These are phyloP conservation scores for Sylvilagus floridanus DNA, from an alignment of 2,797 vertebrate species.

Conservation along the genomic window DNA sequence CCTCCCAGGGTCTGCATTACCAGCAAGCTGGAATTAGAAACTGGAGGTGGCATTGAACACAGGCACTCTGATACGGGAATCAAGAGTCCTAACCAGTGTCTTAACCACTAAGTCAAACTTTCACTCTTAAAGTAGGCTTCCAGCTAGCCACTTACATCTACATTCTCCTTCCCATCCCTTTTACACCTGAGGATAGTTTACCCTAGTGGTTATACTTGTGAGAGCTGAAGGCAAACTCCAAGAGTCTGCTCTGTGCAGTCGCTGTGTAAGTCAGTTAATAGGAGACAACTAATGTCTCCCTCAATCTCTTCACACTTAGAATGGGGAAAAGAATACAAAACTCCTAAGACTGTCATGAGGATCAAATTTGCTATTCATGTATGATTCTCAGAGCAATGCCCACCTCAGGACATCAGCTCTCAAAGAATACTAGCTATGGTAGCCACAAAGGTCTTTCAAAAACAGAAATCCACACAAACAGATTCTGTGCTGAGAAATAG, in stretches of 20 bases:
- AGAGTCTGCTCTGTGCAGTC: too few species aligned
- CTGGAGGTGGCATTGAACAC: too few species aligned
- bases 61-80: too few species aligned
- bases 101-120: too few species aligned
- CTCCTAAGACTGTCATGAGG: neutral
- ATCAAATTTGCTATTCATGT: rapidly evolving
- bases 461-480: neutral
- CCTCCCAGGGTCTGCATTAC: too few species aligned
- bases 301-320: neutral
- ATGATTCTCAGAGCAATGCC: neutral
- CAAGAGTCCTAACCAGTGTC: too few species aligned
- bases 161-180: rapidly evolving
- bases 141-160: neutral
- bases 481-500: neutral
- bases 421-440: neutral
- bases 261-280: too few species aligned
- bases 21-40: too few species aligned
- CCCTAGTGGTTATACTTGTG: neutral
- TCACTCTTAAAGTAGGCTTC: neutral
- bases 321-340: neutral
- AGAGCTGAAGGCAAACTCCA: neutral
- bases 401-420: neutral
- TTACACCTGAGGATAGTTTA: neutral
- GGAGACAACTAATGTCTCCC: neutral
- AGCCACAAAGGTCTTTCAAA: neutral